These are phyloP conservation scores for Prietella phreatophila DNA, from an alignment of 2,113 vertebrate genomes.

Conservation along the genomic window DNA sequence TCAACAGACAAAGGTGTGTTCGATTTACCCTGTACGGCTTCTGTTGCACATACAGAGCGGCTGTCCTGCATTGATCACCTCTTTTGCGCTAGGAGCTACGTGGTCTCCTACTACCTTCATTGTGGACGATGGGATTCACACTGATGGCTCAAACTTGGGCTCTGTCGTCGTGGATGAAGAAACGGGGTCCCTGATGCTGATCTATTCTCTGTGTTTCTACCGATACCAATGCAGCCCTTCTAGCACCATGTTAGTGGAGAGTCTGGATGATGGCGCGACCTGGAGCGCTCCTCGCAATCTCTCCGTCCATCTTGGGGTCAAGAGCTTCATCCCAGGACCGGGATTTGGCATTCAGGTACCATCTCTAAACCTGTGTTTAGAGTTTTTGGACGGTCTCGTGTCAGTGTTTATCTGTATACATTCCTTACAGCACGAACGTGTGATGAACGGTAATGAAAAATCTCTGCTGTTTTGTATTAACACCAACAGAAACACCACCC, in stretches of 20 bases:
- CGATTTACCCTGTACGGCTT: neutral
- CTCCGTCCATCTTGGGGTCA: constrained; percentile 75
- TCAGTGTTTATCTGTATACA: neutral
- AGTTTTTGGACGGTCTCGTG: neutral
- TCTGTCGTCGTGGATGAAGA: constrained; percentile 79
- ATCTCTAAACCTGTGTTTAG: neutral
- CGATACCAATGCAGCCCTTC: constrained; percentile 66
- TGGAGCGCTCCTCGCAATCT: constrained; percentile 83
- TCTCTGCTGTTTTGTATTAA: neutral
- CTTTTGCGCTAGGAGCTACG: constrained; percentile 72
- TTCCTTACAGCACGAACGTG: neutral
- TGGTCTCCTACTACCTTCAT: constrained; percentile 84
- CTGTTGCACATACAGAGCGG: neutral
- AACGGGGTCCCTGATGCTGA: constrained; percentile 71
- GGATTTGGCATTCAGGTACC: constrained; percentile 87
- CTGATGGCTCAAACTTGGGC: constrained; percentile 82
- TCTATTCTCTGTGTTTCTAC: constrained; percentile 82
- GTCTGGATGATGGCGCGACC: constrained; percentile 79
- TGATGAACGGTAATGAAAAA: neutral
- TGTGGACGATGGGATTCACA: constrained; percentile 69
- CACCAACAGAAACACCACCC: neutral
- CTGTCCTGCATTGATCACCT: neutral
- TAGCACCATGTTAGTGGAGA: constrained; percentile 83
- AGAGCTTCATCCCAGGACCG: constrained; percentile 79
- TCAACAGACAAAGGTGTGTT: constrained; percentile 80